Evolutionary conservation across 2,797 vertebrate genomes (phyloP).

Genomic region (Erpetoichthys calabaricus): DNA sequence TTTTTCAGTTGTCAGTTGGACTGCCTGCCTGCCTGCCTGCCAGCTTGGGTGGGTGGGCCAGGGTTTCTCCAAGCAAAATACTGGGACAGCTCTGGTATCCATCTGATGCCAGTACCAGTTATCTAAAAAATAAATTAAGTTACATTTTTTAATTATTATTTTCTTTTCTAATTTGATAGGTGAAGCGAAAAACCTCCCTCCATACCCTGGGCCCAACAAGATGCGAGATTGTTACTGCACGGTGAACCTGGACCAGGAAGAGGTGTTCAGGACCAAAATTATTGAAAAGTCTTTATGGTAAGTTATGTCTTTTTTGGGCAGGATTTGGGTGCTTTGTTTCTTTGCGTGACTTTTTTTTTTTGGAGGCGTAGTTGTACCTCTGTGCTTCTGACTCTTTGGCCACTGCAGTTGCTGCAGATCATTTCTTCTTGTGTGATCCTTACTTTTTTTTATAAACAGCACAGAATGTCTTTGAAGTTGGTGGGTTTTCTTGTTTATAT

Average conservation of each 20-base stretch:
- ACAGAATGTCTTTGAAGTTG: too few relatives aligned
- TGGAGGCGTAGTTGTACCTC: too few relatives aligned
- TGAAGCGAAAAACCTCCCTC: constrained; percentile 95
- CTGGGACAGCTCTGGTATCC: background rate
- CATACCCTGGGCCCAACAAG: constrained; percentile 87
- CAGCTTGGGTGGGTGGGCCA: too few relatives aligned
- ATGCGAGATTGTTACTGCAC: constrained; percentile 98
- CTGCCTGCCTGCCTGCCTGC: too few relatives aligned
- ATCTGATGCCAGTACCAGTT: background rate
- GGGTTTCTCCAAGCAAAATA: background rate
- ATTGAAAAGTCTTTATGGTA: constrained; percentile 96
- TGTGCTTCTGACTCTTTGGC: background rate
- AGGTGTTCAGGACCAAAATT: constrained; percentile 96
- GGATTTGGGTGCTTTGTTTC: background rate
- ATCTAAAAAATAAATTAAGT: background rate
- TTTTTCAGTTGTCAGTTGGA: too few relatives aligned
- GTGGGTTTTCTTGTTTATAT: too few relatives aligned
- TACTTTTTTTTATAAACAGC: too few relatives aligned
- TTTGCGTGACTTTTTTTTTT: background rate
- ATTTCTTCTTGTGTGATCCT: too few relatives aligned
- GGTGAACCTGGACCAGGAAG: constrained; percentile 95
- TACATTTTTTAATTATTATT: background rate
- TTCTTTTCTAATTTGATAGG: constrained; percentile 30
- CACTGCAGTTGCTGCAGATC: background rate
- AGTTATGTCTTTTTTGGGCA: background rate